These are phyloP conservation scores for Drosophila mauritiana DNA, from an alignment of 1,140 invertebrate genomes.

Conservation along the genomic window DNA sequence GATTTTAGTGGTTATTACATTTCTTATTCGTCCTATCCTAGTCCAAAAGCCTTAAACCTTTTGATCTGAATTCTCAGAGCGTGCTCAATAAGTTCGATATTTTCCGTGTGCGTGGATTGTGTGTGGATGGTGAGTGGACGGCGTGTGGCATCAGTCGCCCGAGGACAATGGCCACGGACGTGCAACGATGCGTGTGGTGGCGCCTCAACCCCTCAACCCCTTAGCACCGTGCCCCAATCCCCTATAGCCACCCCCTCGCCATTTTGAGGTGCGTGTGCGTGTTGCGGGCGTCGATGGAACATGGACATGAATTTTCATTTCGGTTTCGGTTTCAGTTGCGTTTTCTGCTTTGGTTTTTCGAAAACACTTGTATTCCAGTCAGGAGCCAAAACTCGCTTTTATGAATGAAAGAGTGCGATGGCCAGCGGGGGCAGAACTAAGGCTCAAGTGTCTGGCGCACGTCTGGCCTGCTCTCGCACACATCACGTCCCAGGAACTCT, in stretches of 20 bases:
- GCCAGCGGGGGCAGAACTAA: slow-evolving; percentile 31
- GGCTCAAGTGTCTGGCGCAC: slow-evolving; percentile 43
- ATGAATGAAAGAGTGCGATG: slow-evolving; percentile 58
- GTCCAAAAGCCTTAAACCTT: background rate
- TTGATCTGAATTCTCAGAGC: background rate
- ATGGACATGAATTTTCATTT: slow-evolving; percentile 69
- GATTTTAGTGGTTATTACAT: background rate
- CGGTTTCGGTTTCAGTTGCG: slow-evolving; percentile 62
- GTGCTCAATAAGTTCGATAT: background rate
- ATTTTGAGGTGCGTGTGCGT: slow-evolving; percentile 73
- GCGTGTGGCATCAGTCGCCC: slow-evolving; percentile 34
- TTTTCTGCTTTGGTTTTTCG: slow-evolving; percentile 72
- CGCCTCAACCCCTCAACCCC: slow-evolving; percentile 15
- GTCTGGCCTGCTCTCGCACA: slow-evolving; percentile 27
- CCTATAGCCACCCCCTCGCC: slow-evolving; percentile 27
- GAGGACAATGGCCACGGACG: slow-evolving; percentile 73
- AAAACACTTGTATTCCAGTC: slow-evolving; percentile 75
- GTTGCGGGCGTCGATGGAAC: slow-evolving; percentile 72
- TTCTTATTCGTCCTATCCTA: too few species aligned
- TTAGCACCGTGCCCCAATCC: background rate
- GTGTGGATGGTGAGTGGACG: slow-evolving; percentile 34
- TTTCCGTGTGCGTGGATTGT: slow-evolving; percentile 3
- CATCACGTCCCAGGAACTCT: slow-evolving; percentile 29
- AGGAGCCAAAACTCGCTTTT: slow-evolving; percentile 71
- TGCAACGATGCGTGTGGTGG: slow-evolving; percentile 68